These are phyloP conservation scores for Melanotus villosus DNA, from an alignment of 2,888 invertebrate species.

Conservation along the genomic window DNA sequence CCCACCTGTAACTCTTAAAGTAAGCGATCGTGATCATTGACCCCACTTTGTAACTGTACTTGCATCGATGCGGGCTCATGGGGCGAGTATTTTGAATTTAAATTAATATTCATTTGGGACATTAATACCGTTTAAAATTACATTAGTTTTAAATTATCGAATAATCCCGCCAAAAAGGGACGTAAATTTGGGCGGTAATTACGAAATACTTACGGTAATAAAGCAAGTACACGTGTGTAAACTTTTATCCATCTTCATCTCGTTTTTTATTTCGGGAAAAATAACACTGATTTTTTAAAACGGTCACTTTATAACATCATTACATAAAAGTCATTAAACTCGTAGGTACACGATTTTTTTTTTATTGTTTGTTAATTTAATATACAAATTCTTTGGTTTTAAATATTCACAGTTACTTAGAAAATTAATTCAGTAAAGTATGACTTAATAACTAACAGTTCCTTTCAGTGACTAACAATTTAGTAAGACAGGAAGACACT, in stretches of 20 bases:
- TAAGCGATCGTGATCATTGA: constrained; percentile 63
- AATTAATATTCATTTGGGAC: constrained; percentile 22
- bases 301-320: constrained; percentile 20
- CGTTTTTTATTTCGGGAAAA: background rate
- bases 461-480: constrained; percentile 25
- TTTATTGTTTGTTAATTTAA: background rate
- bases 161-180: no score
- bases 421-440: no score
- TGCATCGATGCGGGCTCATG: constrained; percentile 59
- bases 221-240: constrained; percentile 24
- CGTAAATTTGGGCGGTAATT: no score
- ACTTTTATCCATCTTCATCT: constrained; percentile 30
- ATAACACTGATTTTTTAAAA: background rate
- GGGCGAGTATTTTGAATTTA: constrained; percentile 50
- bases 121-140: background rate
- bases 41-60: constrained; percentile 65
- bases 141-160: background rate
- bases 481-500: constrained; percentile 21
- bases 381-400: background rate
- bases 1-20: constrained; percentile 52
- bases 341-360: background rate
- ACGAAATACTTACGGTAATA: constrained; percentile 38
- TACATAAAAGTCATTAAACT: constrained; percentile 19
- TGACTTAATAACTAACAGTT: constrained; percentile 31
- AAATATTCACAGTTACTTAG: background rate